phyloP scores from a whole-genome alignment of 92 coral and sea anemone species.

The Desmophyllum pertusum region DNA sequence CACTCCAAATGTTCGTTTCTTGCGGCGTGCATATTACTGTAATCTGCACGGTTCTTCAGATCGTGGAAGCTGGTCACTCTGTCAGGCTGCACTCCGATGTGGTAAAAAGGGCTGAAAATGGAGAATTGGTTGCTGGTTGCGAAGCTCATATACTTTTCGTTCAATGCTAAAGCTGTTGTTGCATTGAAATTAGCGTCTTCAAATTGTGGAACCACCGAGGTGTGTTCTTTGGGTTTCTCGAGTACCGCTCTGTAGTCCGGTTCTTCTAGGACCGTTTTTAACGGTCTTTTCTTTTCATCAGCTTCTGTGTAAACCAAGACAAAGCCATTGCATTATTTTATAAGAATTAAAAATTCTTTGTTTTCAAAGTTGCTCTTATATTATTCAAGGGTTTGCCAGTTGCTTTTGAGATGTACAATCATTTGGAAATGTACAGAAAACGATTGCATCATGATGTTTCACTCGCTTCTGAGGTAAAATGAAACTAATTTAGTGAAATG shows the following conservation, averaged over 20 bases:
- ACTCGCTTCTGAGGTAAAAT: neutral
- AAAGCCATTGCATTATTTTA: neutral
- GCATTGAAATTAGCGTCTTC: neutral
- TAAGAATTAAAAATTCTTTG: constrained; percentile 14
- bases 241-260: neutral
- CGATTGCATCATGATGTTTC: neutral
- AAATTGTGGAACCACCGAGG: neutral
- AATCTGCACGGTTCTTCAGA: neutral
- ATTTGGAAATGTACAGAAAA: neutral
- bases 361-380: neutral
- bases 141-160: constrained; percentile 1
- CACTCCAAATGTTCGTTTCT: constrained; percentile 17
- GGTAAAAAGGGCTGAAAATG: constrained; percentile 29
- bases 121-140: neutral
- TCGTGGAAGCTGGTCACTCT: neutral
- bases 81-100: neutral
- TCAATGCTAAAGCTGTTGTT: neutral
- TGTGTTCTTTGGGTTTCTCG: neutral
- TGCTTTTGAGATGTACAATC: neutral
- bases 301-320: constrained; percentile 1
- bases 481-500: neutral
- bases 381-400: neutral
- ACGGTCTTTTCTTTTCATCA: neutral
- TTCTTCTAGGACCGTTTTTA: neutral
- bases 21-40: neutral